phyloP scores from a whole-genome alignment of 2,888 invertebrate species.

The Drosophila anceps region DNA sequence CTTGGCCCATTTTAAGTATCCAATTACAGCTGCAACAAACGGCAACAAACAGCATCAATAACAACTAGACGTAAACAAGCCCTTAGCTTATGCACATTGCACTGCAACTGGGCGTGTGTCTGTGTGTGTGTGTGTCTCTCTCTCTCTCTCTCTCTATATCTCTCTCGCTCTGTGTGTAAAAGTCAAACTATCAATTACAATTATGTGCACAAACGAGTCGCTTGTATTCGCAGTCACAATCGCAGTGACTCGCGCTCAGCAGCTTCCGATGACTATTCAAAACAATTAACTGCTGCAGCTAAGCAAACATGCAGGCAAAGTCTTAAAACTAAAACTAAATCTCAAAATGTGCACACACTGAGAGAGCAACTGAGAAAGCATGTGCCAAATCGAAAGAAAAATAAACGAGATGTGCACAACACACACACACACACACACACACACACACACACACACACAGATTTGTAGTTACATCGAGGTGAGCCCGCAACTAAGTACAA shows the following conservation, averaged over 20 bases:
- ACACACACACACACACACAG: conserved; percentile 16
- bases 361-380: conserved; percentile 13
- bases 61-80: conserved; percentile 47
- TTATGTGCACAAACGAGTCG: conserved; percentile 48
- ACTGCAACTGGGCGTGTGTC: conserved; percentile 20
- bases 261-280: conserved; percentile 45
- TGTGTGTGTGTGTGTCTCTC: conserved; percentile 13
- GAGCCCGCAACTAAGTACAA: conserved; percentile 36
- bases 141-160: too few relatives aligned
- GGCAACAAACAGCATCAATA: conserved; percentile 45
- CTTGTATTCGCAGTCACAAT: conserved; percentile 15
- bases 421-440: conserved; percentile 14
- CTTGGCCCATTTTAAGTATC: conserved; percentile 65
- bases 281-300: conserved; percentile 56
- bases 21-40: conserved; percentile 62
- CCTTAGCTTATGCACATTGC: conserved; percentile 70
- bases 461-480: conserved; percentile 35
- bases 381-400: conserved; percentile 57
- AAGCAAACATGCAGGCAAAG: conserved; percentile 49
- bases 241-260: conserved; percentile 33
- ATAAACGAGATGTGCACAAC: conserved; percentile 61
- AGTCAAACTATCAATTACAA: conserved; percentile 63
- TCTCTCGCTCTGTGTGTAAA: conserved; percentile 30
- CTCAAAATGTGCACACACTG: conserved; percentile 31
- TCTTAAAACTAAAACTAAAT: conserved; percentile 50